Conservation (phyloP, 2,888 invertebrate genomes). For the Therioaphis trifolii region DNA sequence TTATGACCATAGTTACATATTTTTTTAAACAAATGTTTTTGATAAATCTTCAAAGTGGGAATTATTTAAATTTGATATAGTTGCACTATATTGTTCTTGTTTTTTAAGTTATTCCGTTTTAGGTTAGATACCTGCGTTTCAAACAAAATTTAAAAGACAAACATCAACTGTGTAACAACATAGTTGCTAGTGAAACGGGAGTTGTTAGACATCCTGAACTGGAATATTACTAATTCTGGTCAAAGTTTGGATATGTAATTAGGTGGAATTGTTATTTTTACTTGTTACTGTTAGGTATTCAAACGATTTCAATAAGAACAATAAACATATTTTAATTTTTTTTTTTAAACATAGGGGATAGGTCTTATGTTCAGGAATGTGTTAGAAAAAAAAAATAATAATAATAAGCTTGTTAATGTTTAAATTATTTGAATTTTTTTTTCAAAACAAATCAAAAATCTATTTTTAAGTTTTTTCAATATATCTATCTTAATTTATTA, state of each 20-base stretch:
- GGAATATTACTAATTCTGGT: neutral
- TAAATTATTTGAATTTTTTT: neutral
- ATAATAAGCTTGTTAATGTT: neutral
- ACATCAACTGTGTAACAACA: neutral
- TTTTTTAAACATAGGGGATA: constrained; percentile 5
- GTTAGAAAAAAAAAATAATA: neutral
- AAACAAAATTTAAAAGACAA: neutral
- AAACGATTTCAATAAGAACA: constrained; percentile 8
- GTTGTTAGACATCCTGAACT: no score
- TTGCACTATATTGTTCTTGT: constrained; percentile 16
- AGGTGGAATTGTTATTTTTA: constrained; percentile 37
- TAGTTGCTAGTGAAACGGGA: no score
- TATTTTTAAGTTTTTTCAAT: no score
- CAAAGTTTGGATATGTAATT: constrained; percentile 21
- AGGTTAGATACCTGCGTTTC: no score
- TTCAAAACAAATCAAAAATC: no score
- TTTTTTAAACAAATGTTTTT: neutral
- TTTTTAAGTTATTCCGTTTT: neutral
- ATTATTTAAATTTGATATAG: constrained; percentile 20
- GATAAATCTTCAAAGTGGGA: neutral
- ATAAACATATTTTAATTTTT: neutral
- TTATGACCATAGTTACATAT: no score
- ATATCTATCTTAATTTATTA: no score
- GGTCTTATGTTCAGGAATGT: neutral
- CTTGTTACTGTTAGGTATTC: constrained; percentile 16